phyloP scores from a whole-genome alignment of 1,140 invertebrate species.

The Drosophila orosa region DNA sequence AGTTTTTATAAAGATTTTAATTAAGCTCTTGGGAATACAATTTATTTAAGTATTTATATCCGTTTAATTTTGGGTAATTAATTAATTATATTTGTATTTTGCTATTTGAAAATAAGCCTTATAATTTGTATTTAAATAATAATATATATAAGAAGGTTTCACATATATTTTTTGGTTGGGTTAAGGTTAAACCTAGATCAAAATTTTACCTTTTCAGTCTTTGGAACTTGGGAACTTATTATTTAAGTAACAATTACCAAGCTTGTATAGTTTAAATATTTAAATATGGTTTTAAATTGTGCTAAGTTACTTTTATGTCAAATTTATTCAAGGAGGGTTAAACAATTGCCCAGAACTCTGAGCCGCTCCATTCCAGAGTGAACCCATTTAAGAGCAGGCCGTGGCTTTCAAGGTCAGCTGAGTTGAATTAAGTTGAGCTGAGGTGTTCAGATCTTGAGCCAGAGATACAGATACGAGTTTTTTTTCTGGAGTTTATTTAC shows the following conservation, averaged over 20 bases:
- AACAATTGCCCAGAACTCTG: slow-evolving; percentile 25
- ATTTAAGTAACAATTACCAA: not conserved
- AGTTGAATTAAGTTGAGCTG: slow-evolving; percentile 50
- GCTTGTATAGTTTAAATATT: no score
- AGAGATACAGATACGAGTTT: slow-evolving; percentile 60
- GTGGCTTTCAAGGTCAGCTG: slow-evolving; percentile 68
- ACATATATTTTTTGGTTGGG: no score
- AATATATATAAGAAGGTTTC: no score
- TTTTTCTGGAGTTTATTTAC: slow-evolving; percentile 14
- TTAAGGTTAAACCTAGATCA: not conserved
- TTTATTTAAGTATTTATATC: no score
- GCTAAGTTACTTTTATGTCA: not conserved
- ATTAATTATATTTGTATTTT: no score
- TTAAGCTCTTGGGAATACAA: not conserved
- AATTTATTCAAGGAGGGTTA: slow-evolving; percentile 6
- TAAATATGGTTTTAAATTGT: no score
- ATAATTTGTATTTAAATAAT: no score
- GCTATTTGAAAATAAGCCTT: no score
- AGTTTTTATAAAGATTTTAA: no score
- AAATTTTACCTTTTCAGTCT: not conserved
- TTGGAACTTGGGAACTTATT: not conserved
- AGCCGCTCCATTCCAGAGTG: slow-evolving; percentile 30
- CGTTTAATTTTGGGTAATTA: no score
- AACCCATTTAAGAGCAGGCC: slow-evolving; percentile 67
- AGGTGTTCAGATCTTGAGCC: slow-evolving; percentile 73